Percentiles rank a stretch among this genome's conserved stretches.
Evolutionary conservation across 1,140 invertebrate species (phyloP).

Genomic region (Orius insidiosus): DNA sequence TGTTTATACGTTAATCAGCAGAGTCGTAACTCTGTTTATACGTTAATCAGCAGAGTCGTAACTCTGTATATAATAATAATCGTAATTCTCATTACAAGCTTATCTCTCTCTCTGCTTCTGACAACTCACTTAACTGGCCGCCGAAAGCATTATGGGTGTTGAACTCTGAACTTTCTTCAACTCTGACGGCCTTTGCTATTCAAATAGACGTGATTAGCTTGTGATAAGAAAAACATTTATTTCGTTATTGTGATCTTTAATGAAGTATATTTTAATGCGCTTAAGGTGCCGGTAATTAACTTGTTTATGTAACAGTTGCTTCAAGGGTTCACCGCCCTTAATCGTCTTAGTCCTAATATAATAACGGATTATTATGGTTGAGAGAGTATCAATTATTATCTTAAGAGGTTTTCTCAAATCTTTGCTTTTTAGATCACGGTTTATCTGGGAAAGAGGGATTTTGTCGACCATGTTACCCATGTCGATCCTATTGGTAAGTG

Average conservation of each 20-base stretch:
- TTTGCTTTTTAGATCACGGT: conserved; percentile 65
- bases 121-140: no score
- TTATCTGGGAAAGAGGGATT: conserved; percentile 93
- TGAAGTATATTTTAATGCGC: not conserved
- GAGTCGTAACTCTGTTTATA: no score
- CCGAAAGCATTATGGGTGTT: no score
- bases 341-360: conserved; percentile 1
- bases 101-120: no score
- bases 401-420: conserved; percentile 4
- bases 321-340: not conserved
- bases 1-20: no score
- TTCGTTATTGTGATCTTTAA: not conserved
- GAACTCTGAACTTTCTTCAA: no score
- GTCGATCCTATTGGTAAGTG: conserved; percentile 87
- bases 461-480: conserved; percentile 89
- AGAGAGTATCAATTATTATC: not conserved
- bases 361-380: not conserved
- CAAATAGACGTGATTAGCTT: no score
- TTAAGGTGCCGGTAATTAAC: not conserved
- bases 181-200: no score
- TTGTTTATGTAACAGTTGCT: not conserved
- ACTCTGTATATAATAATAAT: no score
- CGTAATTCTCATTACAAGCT: no score
- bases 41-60: no score
- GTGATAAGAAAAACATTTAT: no score